These are phyloP conservation scores for Sinocyclocheilus rhinocerous DNA, from an alignment of 2,113 vertebrate species.

Conservation along the genomic window DNA sequence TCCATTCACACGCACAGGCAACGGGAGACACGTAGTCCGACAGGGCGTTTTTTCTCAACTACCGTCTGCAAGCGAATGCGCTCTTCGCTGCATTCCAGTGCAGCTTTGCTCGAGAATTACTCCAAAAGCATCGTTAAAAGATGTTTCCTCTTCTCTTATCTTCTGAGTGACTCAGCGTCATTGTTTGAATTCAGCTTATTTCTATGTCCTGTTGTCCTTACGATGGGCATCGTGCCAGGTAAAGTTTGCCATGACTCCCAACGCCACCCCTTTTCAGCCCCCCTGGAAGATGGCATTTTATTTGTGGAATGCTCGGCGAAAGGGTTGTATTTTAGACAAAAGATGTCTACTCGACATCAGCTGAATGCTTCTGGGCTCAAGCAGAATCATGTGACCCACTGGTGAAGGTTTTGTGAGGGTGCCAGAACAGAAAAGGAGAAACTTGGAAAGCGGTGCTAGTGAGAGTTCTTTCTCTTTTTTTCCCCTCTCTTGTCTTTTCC, in stretches of 20 bases:
- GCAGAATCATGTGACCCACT: conserved; percentile 88
- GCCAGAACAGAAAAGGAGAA: conserved; percentile 71
- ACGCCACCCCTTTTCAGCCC: conserved; percentile 66
- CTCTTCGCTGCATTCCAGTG: not conserved
- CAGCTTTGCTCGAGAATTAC: conserved; percentile 21
- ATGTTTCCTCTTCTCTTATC: not conserved
- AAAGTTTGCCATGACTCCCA: conserved; percentile 96
- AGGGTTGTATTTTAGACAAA: conserved; percentile 92
- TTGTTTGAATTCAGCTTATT: conserved; percentile 3
- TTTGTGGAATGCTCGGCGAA: conserved; percentile 82
- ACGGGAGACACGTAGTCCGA: conserved; percentile 2
- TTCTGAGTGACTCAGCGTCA: not conserved
- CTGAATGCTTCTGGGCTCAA: conserved; percentile 87
- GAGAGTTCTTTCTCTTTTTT: conserved; percentile 63
- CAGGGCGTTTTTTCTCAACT: conserved; percentile 21
- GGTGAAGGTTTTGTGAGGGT: conserved; percentile 87
- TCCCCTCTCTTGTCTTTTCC: conserved; percentile 64
- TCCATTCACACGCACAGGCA: conserved; percentile 22
- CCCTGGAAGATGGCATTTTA: conserved; percentile 88
- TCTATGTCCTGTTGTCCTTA: conserved; percentile 80
- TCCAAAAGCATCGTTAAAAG: conserved; percentile 8
- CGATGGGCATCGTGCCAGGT: conserved; percentile 92
- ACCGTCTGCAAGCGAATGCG: conserved; percentile 19
- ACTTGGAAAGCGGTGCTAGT: conserved; percentile 80
- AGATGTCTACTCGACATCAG: conserved; percentile 95